These are phyloP conservation scores for Sebastes cheni DNA, from an alignment of 2,797 vertebrate genomes.

Conservation along the genomic window DNA sequence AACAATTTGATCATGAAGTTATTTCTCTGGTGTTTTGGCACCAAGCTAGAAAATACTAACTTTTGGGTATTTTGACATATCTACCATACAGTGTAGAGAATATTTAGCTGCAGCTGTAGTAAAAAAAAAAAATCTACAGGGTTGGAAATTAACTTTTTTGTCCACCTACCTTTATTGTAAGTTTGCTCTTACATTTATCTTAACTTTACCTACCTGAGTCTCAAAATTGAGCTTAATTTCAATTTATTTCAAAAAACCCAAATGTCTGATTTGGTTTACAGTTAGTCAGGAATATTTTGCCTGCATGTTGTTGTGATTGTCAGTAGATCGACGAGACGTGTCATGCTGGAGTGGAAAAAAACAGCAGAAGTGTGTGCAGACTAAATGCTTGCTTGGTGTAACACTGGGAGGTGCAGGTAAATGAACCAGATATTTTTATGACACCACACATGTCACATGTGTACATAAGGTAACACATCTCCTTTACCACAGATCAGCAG, in stretches of 20 bases:
- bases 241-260: not conserved
- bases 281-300: not conserved
- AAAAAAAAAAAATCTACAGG: too few relatives aligned
- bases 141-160: too few relatives aligned
- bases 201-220: not conserved
- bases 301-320: too few relatives aligned
- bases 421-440: conserved; percentile 32
- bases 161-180: not conserved
- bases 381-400: not conserved
- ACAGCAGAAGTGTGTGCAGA: not conserved
- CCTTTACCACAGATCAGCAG: conserved; percentile 2
- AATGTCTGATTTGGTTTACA: not conserved
- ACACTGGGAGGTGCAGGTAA: conserved; percentile 27
- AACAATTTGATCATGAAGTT: not conserved
- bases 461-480: not conserved
- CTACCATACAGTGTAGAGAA: not conserved
- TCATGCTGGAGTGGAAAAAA: not conserved
- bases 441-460: conserved; percentile 14
- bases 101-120: not conserved
- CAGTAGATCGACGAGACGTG: not conserved
- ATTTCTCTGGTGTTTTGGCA: not conserved
- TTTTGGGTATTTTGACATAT: not conserved
- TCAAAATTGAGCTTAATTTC: not conserved
- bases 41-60: not conserved
- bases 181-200: not conserved